A percentile compares a stretch with the other conserved stretches of the same genome.
Conservation (phyloP, 2,888 invertebrate genomes). For the Archips xylosteana region DNA sequence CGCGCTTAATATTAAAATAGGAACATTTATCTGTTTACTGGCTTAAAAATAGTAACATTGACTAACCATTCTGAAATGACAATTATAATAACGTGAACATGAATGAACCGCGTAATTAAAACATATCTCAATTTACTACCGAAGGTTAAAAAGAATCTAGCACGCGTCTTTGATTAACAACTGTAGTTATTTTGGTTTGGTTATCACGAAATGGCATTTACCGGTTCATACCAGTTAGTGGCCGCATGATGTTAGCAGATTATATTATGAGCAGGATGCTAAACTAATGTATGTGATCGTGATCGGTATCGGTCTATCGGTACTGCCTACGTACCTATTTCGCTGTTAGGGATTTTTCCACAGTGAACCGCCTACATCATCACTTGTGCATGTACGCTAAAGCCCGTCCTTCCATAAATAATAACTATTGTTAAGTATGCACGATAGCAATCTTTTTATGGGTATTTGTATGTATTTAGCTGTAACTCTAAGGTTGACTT, state of each 20-base stretch:
- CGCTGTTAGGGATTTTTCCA: background rate
- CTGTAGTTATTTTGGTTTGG: constrained; percentile 9
- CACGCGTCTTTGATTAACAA: constrained; percentile 29
- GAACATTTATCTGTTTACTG: background rate
- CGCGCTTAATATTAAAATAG: background rate
- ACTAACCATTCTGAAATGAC: background rate
- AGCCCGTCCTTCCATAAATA: background rate
- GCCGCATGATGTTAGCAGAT: constrained; percentile 20
- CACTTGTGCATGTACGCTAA: background rate
- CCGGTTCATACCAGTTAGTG: constrained; percentile 25
- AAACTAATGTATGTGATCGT: constrained; percentile 15
- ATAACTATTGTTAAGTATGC: background rate
- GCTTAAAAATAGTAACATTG: background rate
- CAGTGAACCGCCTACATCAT: background rate
- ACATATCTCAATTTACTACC: background rate
- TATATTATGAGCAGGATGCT: constrained; percentile 32
- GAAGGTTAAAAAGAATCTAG: constrained; percentile 9
- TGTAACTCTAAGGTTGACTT: too few species aligned
- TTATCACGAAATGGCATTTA: constrained; percentile 18
- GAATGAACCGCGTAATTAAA: background rate
- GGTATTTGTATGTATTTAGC: background rate
- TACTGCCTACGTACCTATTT: background rate
- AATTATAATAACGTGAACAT: background rate
- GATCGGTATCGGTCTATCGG: background rate
- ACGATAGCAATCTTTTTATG: background rate